These are phyloP conservation scores for Zapornia atra DNA, from an alignment of 2,113 vertebrate species.

Conservation along the genomic window DNA sequence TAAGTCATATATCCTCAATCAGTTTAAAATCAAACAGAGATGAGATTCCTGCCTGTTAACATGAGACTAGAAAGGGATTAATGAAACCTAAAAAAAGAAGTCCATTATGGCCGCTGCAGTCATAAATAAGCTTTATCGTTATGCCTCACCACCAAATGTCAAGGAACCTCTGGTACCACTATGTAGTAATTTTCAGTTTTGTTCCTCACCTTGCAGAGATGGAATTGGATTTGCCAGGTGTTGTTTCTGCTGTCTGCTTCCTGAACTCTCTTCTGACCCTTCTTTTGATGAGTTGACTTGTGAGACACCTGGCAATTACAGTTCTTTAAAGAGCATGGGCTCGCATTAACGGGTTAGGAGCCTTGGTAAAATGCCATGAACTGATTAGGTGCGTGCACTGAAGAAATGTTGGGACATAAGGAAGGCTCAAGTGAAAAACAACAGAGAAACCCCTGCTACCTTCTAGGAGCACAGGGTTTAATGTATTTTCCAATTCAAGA, in stretches of 20 bases:
- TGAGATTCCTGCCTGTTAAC: not conserved
- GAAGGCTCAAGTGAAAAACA: not conserved
- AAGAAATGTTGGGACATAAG: not conserved
- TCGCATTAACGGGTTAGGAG: not conserved
- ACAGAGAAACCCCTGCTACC: not conserved
- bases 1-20: not conserved
- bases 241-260: not conserved
- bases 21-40: not conserved
- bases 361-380: not conserved
- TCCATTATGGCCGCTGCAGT: not conserved
- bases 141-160: not conserved
- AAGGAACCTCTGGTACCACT: not conserved
- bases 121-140: slow-evolving; percentile 9
- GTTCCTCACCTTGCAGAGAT: not conserved
- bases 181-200: not conserved
- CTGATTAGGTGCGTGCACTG: not conserved
- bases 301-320: slow-evolving; percentile 16
- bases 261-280: not conserved
- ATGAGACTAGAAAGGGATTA: not conserved
- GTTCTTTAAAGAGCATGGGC: not conserved
- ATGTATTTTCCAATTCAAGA: not conserved
- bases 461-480: not conserved
- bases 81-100: not conserved
- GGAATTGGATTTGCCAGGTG: slow-evolving; percentile 19
- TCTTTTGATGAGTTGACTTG: slow-evolving; percentile 6